Evolutionary conservation across 2,888 invertebrate genomes (phyloP).

Genomic region (Brachyopa scutellaris): DNA sequence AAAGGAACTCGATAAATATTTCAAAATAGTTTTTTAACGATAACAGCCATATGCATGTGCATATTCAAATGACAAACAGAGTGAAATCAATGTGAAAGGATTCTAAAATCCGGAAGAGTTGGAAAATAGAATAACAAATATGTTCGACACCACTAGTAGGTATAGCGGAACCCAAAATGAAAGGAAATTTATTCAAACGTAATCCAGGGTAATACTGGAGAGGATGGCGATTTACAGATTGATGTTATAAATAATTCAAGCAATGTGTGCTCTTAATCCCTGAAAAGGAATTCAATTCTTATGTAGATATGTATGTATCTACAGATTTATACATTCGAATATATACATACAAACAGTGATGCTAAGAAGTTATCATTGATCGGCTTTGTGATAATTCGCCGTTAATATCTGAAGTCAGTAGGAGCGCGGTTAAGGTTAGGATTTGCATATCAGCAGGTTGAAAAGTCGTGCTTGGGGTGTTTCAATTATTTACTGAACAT

Average conservation of each 20-base stretch:
- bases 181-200: slow-evolving; percentile 50
- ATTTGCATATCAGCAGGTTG: too few species aligned
- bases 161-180: neutral
- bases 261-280: slow-evolving; percentile 32
- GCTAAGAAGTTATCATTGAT: slow-evolving; percentile 22
- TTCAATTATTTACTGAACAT: too few species aligned
- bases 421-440: neutral
- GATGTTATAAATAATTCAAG: slow-evolving; percentile 56
- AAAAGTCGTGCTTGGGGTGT: too few species aligned
- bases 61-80: slow-evolving; percentile 32
- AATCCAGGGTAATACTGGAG: slow-evolving; percentile 34
- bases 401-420: neutral
- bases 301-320: too few species aligned
- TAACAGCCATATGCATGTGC: slow-evolving; percentile 36
- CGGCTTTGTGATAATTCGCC: neutral
- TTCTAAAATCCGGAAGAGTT: slow-evolving; percentile 5
- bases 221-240: slow-evolving; percentile 44
- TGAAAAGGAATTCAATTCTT: slow-evolving; percentile 32
- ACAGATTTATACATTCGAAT: slow-evolving; percentile 5
- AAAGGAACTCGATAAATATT: slow-evolving; percentile 28
- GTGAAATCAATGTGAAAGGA: slow-evolving; percentile 8
- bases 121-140: neutral
- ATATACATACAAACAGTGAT: slow-evolving; percentile 13
- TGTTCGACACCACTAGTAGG: neutral
- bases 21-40: slow-evolving; percentile 58